Base-by-base conservation (phyloP, 2,797 vertebrate genomes). In the Muscicapa striata region DNA sequence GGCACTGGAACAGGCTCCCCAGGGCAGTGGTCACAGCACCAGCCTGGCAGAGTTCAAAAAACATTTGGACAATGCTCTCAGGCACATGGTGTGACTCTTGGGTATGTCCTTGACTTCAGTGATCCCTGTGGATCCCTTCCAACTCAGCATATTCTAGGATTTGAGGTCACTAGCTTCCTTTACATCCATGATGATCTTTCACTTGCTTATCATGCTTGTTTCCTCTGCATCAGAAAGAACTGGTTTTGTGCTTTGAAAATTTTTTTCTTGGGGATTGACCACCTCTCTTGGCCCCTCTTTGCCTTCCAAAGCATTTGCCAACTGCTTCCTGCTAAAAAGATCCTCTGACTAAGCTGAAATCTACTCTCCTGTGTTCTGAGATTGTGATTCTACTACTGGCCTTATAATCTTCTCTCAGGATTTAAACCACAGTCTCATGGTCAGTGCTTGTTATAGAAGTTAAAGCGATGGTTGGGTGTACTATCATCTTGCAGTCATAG, bases 391-490 rank as follows among this genome's bases (percentile, higher is more conserved):
- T 52, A 18, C 61, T 77, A 13, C 36, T 38, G 27, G 8, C 20
- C 19, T 86, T 79, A 15, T 10, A 45, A 5, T 63, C 23, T 73
- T 61, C 41, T 70, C 32, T 70, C 29, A 59, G 14, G 7, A 49
- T 64, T 84, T 69, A 77, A 80, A 61, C 24, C 19, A 22, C 48
- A 76, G 4, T 57, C 27, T 76, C n/a, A 36, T 27, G 40, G 9
- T 36, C 34, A 13, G 11, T 54, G 27, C 30, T 66, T 95, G 40
- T 93, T 96, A 30, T 13, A 75, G 64, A 81, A 84, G 30, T 92
- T 95, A 88, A 95, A 97, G 85, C 59, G 85, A 45, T 61, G 46
- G 23, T 75, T 90, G 20, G 73, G 13, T 55, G 38, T 75, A 59
- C 83, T 93, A 20, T 75, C 19, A 73, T 59, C 57, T 80, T 87